These are phyloP conservation scores for Zonitis immaculata DNA, from an alignment of 2,888 invertebrate genomes.

Conservation along the genomic window DNA sequence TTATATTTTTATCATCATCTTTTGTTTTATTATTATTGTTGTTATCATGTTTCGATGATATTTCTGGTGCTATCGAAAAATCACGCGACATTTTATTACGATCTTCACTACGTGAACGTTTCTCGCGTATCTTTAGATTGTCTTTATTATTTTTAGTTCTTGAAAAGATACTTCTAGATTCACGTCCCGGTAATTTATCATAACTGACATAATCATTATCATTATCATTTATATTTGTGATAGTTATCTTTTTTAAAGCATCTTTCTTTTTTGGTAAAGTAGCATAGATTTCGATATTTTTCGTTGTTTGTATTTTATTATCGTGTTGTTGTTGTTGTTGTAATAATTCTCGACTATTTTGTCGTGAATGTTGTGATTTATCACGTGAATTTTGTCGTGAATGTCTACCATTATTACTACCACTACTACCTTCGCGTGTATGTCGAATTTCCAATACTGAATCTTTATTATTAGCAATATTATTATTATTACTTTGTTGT, in stretches of 20 bases:
- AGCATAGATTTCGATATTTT: constrained; percentile 85
- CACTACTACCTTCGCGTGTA: constrained; percentile 70
- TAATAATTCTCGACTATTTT: constrained; percentile 58
- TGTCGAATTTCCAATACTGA: constrained; percentile 60
- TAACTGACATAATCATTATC: constrained; percentile 62
- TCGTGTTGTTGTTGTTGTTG: constrained; percentile 36
- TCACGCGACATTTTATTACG: constrained; percentile 73
- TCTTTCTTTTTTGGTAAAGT: constrained; percentile 85
- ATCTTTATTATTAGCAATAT: constrained; percentile 50
- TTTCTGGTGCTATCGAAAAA: constrained; percentile 59
- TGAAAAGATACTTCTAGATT: constrained; percentile 63
- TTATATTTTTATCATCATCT: constrained; percentile 53
- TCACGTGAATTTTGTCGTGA: constrained; percentile 69
- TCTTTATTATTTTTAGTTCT: constrained; percentile 67
- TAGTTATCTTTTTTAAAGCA: constrained; percentile 58
- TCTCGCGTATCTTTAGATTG: constrained; percentile 64
- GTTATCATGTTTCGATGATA: constrained; percentile 46
- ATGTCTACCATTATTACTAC: constrained; percentile 56
- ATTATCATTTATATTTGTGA: constrained; percentile 64
- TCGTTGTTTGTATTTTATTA: constrained; percentile 46
- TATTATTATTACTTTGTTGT: too few species aligned
- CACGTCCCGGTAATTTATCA: constrained; percentile 64
- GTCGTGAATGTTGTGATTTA: constrained; percentile 60
- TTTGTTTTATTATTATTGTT: constrained; percentile 60
- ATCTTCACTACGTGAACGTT: constrained; percentile 79